These are phyloP conservation scores for Picathartes gymnocephalus DNA, from an alignment of 2,113 vertebrate genomes.

Conservation along the genomic window DNA sequence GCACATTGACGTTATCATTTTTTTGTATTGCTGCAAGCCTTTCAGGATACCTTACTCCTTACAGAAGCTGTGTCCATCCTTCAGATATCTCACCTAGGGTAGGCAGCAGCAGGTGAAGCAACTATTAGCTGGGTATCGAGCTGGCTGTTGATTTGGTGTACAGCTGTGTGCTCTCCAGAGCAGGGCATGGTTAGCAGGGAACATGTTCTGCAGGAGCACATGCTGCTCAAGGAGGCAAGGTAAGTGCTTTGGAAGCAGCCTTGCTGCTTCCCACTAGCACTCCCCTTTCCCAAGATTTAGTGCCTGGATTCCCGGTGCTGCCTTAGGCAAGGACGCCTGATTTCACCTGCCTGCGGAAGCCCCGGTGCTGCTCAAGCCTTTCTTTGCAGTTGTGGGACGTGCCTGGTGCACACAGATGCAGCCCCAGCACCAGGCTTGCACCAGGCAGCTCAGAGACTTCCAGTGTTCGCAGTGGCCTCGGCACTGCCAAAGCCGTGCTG, in stretches of 20 bases:
- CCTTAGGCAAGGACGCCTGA: neutral
- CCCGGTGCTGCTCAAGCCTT: neutral
- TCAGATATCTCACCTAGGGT: neutral
- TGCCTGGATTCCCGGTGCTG: rapidly evolving
- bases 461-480: neutral
- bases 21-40: neutral
- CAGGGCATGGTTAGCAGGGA: neutral
- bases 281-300: neutral
- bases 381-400: neutral
- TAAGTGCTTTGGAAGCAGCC: neutral
- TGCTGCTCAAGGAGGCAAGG: neutral
- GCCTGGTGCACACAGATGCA: rapidly evolving
- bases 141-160: neutral
- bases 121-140: rapidly evolving
- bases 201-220: neutral
- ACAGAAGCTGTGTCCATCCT: neutral
- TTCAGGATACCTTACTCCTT: neutral
- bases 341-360: neutral
- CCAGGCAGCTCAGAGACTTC: neutral
- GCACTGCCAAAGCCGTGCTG: neutral
- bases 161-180: neutral
- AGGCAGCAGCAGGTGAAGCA: neutral
- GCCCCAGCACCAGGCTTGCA: neutral
- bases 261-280: neutral
- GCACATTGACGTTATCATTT: rapidly evolving